Conservation (phyloP, 2,888 invertebrate genomes). For the Apodemia mormo region DNA sequence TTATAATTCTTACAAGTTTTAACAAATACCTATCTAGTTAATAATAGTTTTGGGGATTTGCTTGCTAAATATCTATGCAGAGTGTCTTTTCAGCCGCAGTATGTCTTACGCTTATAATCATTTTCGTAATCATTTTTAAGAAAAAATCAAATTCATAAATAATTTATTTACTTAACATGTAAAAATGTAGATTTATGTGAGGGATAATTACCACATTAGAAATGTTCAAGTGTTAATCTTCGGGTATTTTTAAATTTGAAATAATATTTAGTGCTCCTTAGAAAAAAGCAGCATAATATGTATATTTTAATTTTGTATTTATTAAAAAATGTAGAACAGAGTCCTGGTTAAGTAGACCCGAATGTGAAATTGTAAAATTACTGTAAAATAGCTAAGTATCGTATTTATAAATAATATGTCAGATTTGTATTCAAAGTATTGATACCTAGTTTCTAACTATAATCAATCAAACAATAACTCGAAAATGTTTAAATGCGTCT, state of each 20-base stretch:
- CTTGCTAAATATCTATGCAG: constrained; percentile 13
- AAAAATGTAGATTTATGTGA: not conserved
- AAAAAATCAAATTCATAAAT: not conserved
- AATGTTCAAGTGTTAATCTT: too few relatives aligned
- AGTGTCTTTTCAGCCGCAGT: constrained; percentile 3
- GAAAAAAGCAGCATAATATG: not conserved
- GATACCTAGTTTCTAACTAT: too few relatives aligned
- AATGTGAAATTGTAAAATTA: not conserved
- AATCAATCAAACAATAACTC: too few relatives aligned
- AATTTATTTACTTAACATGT: not conserved
- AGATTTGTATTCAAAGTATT: too few relatives aligned
- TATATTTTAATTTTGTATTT: not conserved
- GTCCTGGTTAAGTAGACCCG: not conserved
- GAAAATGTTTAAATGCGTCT: too few relatives aligned
- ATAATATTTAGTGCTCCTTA: not conserved
- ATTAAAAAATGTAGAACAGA: not conserved
- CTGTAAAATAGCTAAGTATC: not conserved
- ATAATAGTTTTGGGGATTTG: constrained; percentile 13
- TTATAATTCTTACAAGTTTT: not conserved
- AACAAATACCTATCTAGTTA: not conserved
- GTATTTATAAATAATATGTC: too few relatives aligned
- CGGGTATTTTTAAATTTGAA: not conserved
- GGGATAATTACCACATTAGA: not conserved
- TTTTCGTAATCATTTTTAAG: not conserved
- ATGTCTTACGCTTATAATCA: not conserved